Evolutionary conservation across 2,888 invertebrate species (phyloP).

Genomic region (Epinotia brunnichana): DNA sequence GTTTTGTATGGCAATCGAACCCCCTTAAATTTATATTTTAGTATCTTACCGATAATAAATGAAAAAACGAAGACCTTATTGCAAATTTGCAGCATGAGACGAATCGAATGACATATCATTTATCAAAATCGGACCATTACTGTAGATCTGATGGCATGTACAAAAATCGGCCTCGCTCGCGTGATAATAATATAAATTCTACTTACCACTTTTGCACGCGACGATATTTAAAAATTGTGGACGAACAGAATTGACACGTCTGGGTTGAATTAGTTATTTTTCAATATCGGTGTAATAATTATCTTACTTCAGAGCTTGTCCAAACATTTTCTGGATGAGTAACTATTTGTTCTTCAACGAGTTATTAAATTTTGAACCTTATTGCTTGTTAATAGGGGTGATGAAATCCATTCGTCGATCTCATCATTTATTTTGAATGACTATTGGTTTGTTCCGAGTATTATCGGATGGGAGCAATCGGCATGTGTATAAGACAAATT

Average conservation of each 20-base stretch:
- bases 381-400: not conserved
- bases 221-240: constrained; percentile 48
- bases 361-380: constrained; percentile 20
- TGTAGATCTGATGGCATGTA: too few relatives aligned
- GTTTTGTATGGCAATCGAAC: too few relatives aligned
- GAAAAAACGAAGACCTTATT: too few relatives aligned
- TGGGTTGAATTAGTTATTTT: constrained; percentile 55
- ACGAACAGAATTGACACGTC: constrained; percentile 53
- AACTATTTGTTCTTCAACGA: constrained; percentile 25
- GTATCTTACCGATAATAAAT: too few relatives aligned
- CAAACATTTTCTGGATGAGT: constrained; percentile 52
- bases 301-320: constrained; percentile 51
- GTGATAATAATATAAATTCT: not conserved
- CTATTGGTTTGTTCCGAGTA: constrained; percentile 34
- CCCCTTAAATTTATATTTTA: too few relatives aligned
- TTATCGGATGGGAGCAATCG: constrained; percentile 24
- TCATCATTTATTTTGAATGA: constrained; percentile 42
- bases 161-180: too few relatives aligned
- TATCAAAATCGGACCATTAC: too few relatives aligned
- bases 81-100: too few relatives aligned
- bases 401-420: not conserved
- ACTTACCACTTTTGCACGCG: constrained; percentile 29
- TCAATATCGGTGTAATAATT: constrained; percentile 53
- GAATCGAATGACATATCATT: too few relatives aligned
- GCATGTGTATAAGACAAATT: constrained; percentile 18